These are phyloP conservation scores for Cinara cedri DNA, from an alignment of 2,888 invertebrate species.

Conservation along the genomic window DNA sequence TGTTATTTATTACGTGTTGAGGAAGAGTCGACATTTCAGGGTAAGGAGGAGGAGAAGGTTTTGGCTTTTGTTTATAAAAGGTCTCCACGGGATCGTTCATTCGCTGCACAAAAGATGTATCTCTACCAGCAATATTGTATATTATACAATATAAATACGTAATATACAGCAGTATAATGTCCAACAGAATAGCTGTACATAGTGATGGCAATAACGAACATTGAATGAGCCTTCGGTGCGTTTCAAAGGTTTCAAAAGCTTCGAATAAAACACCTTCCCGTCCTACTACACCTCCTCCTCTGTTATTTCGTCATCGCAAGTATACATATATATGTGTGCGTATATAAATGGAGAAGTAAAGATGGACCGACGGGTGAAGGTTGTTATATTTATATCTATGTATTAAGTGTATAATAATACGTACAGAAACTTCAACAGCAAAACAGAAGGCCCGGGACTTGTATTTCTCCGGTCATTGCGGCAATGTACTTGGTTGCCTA, in stretches of 20 bases:
- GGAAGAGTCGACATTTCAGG: not conserved
- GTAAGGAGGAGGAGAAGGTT: not conserved
- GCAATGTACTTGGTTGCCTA: no score
- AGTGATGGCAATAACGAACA: not conserved
- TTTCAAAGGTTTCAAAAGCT: conserved; percentile 50
- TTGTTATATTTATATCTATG: not conserved
- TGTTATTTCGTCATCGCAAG: not conserved
- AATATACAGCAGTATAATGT: no score
- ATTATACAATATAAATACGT: no score
- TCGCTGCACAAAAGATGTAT: conserved; percentile 30
- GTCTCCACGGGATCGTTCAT: conserved; percentile 11
- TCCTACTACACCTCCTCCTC: not conserved
- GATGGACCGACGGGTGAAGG: not conserved
- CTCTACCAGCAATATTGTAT: not conserved
- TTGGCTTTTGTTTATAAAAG: conserved; percentile 39
- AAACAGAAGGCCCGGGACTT: no score
- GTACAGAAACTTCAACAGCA: no score
- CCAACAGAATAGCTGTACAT: no score
- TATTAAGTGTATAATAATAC: no score
- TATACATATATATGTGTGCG: not conserved
- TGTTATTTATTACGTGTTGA: conserved; percentile 4
- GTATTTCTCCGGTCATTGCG: no score
- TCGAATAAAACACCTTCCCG: conserved; percentile 23
- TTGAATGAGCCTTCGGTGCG: conserved; percentile 10
- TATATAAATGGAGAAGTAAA: not conserved